A percentile compares a stretch with the other conserved stretches of the same genome.
These are phyloP conservation scores for Morone saxatilis DNA, from an alignment of 2,113 vertebrate genomes.

Conservation along the genomic window DNA sequence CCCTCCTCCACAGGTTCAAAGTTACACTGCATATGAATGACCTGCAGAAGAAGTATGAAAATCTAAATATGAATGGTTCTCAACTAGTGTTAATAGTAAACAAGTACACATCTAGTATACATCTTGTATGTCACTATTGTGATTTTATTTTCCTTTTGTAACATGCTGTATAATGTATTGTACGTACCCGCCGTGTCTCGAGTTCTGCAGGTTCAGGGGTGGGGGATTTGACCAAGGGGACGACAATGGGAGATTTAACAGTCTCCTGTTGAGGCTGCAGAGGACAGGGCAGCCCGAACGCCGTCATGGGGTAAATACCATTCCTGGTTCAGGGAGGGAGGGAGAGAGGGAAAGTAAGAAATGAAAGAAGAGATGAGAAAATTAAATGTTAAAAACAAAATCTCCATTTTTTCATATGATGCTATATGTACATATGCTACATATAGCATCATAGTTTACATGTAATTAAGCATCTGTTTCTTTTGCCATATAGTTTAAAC, in stretches of 20 bases:
- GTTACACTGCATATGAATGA: slow-evolving; percentile 97
- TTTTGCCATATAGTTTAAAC: background rate
- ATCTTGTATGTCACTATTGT: background rate
- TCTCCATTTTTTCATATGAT: too few relatives aligned
- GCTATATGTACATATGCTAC: too few relatives aligned
- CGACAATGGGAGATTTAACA: slow-evolving; percentile 91
- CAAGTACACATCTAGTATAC: background rate
- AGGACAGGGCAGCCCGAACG: slow-evolving; percentile 91
- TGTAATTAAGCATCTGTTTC: background rate
- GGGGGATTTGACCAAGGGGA: slow-evolving; percentile 93
- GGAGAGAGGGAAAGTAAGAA: background rate
- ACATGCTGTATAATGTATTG: background rate
- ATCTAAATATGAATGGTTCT: background rate
- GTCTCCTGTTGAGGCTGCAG: slow-evolving; percentile 93
- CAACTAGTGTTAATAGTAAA: background rate
- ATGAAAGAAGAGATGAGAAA: background rate
- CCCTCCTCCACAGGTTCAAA: slow-evolving; percentile 95
- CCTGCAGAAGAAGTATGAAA: slow-evolving; percentile 78
- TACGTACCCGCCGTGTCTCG: slow-evolving; percentile 93
- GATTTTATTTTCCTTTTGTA: background rate
- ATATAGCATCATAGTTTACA: background rate
- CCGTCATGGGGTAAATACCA: slow-evolving; percentile 96
- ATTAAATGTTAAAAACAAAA: background rate
- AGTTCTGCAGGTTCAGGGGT: slow-evolving; percentile 95
- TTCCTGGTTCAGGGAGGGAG: slow-evolving; percentile 84